phyloP scores from a whole-genome alignment of 1,140 invertebrate species.

The Steinernema feltiae region DNA sequence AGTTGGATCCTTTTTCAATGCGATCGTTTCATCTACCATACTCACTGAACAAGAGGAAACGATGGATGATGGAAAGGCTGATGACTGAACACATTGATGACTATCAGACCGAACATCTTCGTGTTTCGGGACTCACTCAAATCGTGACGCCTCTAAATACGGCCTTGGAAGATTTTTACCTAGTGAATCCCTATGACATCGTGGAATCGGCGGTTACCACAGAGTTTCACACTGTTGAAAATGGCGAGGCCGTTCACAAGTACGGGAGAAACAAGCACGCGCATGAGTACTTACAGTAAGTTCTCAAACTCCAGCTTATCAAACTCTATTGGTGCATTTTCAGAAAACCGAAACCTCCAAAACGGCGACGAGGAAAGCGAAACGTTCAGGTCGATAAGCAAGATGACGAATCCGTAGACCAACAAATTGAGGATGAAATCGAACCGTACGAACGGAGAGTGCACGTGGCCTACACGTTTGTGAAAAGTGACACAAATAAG shows the following conservation, averaged over 20 bases:
- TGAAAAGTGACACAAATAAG: not conserved
- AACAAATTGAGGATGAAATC: not conserved
- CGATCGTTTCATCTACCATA: not conserved
- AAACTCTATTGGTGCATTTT: no score
- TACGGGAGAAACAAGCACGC: not conserved
- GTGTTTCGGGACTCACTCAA: not conserved
- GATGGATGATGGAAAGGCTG: not conserved
- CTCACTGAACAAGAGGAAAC: not conserved
- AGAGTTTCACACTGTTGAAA: not conserved
- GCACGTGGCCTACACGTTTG: not conserved
- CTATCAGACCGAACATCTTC: not conserved
- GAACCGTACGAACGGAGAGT: not conserved
- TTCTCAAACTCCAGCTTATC: no score
- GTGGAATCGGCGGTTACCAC: not conserved
- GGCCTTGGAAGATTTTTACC: not conserved
- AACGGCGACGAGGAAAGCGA: no score
- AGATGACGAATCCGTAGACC: no score
- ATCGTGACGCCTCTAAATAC: not conserved
- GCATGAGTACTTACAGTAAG: not conserved
- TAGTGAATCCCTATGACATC: not conserved
- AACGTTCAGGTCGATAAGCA: no score
- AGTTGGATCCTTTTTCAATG: not conserved
- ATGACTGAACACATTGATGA: not conserved
- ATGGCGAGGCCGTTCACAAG: not conserved
- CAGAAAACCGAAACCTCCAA: no score